Evolutionary conservation across 2,888 invertebrate species (phyloP).

Genomic region (Pachydiplax longipennis): DNA sequence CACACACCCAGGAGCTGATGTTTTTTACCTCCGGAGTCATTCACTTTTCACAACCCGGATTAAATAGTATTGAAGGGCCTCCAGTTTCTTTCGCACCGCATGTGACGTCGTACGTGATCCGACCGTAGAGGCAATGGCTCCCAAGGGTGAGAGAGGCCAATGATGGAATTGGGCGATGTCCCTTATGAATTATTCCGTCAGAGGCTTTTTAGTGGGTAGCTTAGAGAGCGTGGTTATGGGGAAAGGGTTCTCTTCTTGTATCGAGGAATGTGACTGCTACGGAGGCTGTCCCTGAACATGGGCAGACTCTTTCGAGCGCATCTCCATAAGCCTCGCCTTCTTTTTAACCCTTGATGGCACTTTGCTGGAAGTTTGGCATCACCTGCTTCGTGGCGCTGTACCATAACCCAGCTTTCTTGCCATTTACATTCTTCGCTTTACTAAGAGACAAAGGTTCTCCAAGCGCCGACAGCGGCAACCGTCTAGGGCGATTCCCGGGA

Average conservation of each 20-base stretch:
- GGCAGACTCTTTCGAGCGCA: background rate
- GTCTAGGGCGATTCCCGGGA: no score
- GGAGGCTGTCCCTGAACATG: background rate
- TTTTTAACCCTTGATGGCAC: no score
- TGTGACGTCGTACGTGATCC: background rate
- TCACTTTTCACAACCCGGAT: no score
- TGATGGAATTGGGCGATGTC: slow-evolving; percentile 9
- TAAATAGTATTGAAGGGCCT: no score
- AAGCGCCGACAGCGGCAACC: no score
- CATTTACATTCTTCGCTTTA: background rate
- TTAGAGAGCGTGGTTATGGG: background rate
- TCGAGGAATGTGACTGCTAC: background rate
- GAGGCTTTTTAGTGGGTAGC: slow-evolving; percentile 12
- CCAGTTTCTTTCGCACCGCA: no score
- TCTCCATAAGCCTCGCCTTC: no score
- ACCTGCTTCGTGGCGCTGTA: background rate
- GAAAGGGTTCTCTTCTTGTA: background rate
- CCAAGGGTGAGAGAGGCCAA: background rate
- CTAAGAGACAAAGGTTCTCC: no score
- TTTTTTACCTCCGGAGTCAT: no score
- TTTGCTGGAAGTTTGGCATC: no score
- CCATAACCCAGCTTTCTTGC: background rate
- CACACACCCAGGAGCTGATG: no score
- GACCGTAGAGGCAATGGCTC: background rate
- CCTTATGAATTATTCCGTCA: slow-evolving; percentile 34